A percentile compares a stretch with the other conserved stretches of the same genome.
Conservation (phyloP, 1,140 invertebrate species). For the Dendroctonus ponderosae region DNA sequence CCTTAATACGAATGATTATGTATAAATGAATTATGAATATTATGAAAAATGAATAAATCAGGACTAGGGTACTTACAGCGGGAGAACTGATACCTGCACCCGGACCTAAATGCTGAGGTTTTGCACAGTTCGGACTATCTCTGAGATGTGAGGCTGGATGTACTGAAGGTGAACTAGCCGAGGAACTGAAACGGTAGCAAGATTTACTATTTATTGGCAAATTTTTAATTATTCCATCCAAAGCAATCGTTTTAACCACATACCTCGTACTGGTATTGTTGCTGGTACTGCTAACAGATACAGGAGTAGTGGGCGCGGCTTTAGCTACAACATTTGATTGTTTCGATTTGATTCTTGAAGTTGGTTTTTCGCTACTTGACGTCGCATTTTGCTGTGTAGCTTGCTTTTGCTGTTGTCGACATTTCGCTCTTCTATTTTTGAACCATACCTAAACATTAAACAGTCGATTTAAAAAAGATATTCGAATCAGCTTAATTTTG, state of each 20-base stretch:
- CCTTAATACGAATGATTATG: neutral
- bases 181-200: slow-evolving; percentile 46
- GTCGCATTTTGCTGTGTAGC: slow-evolving; percentile 46
- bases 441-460: slow-evolving; percentile 90
- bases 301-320: slow-evolving; percentile 45
- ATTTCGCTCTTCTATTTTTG: slow-evolving; percentile 96
- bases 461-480: too few species aligned
- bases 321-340: slow-evolving; percentile 43
- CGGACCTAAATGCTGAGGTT: slow-evolving; percentile 43
- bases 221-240: neutral
- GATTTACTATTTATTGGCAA: neutral
- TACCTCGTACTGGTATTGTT: slow-evolving; percentile 51
- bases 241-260: neutral
- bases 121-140: slow-evolving; percentile 52
- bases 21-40: too few species aligned
- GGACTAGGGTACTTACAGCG: slow-evolving; percentile 38
- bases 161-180: slow-evolving; percentile 49
- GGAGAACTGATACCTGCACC: slow-evolving; percentile 47
- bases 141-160: slow-evolving; percentile 48
- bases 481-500: too few species aligned
- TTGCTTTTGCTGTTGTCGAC: slow-evolving; percentile 67
- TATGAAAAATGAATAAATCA: too few species aligned
- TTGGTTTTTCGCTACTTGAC: slow-evolving; percentile 44
- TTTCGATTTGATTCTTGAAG: slow-evolving; percentile 50
- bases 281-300: slow-evolving; percentile 45